These are phyloP conservation scores for Hecatera dysodea DNA, from an alignment of 2,888 invertebrate species.

Conservation along the genomic window DNA sequence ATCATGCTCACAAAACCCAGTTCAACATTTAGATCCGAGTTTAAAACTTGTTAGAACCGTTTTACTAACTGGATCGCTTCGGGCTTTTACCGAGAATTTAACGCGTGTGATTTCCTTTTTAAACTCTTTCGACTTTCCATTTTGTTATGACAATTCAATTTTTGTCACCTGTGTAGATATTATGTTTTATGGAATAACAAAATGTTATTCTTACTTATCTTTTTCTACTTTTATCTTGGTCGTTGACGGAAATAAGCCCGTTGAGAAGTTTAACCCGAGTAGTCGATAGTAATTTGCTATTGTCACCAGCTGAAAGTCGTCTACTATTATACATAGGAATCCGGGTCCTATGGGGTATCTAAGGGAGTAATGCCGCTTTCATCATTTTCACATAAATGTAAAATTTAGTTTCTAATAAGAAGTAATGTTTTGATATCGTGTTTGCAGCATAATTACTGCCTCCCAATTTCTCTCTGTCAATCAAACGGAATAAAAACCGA, in stretches of 20 bases:
- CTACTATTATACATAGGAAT: too few relatives aligned
- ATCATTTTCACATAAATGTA: not conserved
- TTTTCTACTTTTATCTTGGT: too few relatives aligned
- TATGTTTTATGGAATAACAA: not conserved
- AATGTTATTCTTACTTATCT: too few relatives aligned
- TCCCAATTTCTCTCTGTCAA: not conserved
- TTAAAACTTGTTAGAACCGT: conserved; percentile 40
- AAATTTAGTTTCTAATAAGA: not conserved
- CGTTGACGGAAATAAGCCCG: too few relatives aligned
- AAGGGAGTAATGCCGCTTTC: too few relatives aligned
- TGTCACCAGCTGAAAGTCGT: too few relatives aligned
- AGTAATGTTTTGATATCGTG: too few relatives aligned
- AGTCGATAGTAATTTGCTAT: too few relatives aligned
- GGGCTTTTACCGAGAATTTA: conserved; percentile 29
- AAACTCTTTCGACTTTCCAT: not conserved
- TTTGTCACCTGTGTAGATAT: not conserved
- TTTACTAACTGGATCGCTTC: conserved; percentile 26
- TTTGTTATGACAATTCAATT: conserved; percentile 8
- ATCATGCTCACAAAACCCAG: conserved; percentile 33
- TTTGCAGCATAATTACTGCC: too few relatives aligned
- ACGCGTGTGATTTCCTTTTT: conserved; percentile 16
- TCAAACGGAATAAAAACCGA: conserved; percentile 10
- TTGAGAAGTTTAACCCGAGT: too few relatives aligned
- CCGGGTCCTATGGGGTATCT: too few relatives aligned
- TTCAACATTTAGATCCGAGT: conserved; percentile 28